Conservation (phyloP, 2,113 vertebrate species). For the Bostrychus sinensis region DNA sequence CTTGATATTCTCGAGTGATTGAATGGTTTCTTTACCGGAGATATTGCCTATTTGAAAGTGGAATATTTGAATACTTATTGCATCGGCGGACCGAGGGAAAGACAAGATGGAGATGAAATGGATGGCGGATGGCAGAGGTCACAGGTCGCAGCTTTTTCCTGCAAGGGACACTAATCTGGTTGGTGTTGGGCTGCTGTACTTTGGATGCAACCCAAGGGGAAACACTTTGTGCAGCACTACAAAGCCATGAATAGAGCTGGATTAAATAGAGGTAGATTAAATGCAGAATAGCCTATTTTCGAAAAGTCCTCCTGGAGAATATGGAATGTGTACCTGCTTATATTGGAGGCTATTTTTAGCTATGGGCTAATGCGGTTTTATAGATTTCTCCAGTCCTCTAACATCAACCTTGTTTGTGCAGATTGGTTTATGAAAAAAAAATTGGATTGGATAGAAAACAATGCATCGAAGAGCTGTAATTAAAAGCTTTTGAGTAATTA, state of each 20-base stretch:
- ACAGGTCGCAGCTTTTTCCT: constrained; percentile 44
- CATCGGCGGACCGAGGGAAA: constrained; percentile 25
- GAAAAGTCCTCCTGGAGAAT: background rate
- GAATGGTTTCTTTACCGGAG: constrained; percentile 18
- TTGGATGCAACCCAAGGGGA: background rate
- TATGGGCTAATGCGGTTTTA: background rate
- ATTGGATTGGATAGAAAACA: background rate
- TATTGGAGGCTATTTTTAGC: constrained; percentile 5
- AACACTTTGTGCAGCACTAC: background rate
- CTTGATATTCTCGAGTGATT: constrained; percentile 38
- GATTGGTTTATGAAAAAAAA: background rate
- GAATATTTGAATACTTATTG: constrained; percentile 47
- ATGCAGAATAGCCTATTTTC: constrained; percentile 1
- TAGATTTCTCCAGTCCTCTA: background rate
- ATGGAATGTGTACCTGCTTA: background rate
- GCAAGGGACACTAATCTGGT: constrained; percentile 18
- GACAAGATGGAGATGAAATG: constrained; percentile 28
- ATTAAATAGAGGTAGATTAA: constrained; percentile 11
- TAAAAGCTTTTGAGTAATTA: background rate
- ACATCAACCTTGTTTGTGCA: background rate
- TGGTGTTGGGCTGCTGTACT: background rate
- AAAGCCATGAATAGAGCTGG: background rate
- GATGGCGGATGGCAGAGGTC: constrained; percentile 18
- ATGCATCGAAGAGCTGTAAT: background rate
- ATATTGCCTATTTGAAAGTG: constrained; percentile 24